phyloP scores from a whole-genome alignment of 2,113 vertebrate species.

The Poeciliopsis retropinna region DNA sequence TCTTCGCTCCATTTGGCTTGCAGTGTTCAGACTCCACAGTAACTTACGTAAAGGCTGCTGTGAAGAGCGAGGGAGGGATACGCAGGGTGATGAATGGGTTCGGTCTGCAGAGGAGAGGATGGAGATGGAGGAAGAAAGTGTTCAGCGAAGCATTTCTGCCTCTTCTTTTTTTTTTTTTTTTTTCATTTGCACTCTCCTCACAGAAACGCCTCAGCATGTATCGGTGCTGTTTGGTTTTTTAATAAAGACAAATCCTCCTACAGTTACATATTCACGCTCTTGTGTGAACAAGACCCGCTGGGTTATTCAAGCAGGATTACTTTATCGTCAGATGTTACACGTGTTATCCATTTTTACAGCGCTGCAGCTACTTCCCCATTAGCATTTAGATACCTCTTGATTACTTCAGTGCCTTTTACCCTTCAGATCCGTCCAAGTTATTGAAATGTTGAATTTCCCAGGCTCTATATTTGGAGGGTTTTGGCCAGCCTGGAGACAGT shows the following conservation, averaged over 20 bases:
- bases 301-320: neutral
- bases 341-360: slow-evolving; percentile 1
- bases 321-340: slow-evolving; percentile 13
- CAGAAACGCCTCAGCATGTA: neutral
- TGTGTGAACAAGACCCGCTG: no score
- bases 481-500: no score
- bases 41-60: slow-evolving; percentile 57
- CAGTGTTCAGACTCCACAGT: slow-evolving; percentile 37
- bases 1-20: slow-evolving; percentile 58
- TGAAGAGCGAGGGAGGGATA: slow-evolving; percentile 1
- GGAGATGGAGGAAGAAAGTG: slow-evolving; percentile 34
- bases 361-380: slow-evolving; percentile 18
- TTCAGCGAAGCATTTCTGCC: slow-evolving; percentile 17
- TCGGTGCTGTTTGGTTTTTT: neutral
- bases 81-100: slow-evolving; percentile 30
- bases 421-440: neutral
- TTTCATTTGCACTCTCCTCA: no score
- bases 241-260: no score
- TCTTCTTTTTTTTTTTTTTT: neutral
- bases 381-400: slow-evolving; percentile 43
- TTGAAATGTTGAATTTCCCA: neutral
- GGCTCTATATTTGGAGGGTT: no score
- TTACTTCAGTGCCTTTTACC: neutral
- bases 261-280: no score
- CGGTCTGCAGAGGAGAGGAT: slow-evolving; percentile 17